These are phyloP conservation scores for Limosa lapponica DNA, from an alignment of 2,797 vertebrate genomes.

Conservation along the genomic window DNA sequence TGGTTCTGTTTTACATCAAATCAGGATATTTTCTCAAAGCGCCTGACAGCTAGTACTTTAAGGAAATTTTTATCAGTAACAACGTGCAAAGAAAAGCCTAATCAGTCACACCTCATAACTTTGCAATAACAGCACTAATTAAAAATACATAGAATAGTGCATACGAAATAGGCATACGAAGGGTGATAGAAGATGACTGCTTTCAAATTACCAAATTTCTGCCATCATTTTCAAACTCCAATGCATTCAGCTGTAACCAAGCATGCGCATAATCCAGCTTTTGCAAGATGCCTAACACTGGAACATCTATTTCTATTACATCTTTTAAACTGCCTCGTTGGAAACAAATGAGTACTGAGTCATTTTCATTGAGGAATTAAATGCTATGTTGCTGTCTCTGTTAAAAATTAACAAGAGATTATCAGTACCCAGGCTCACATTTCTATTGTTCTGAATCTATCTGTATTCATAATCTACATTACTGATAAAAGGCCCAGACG, in stretches of 20 bases:
- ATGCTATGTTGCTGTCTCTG: neutral
- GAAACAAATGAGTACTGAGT: constrained; percentile 1
- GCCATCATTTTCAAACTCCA: neutral
- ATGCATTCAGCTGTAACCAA: neutral
- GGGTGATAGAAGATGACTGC: neutral
- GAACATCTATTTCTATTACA: neutral
- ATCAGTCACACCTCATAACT: neutral
- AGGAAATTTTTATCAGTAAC: neutral
- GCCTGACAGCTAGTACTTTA: neutral
- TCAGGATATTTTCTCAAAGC: neutral
- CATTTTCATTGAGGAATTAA: constrained; percentile 16
- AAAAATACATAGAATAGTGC: neutral
- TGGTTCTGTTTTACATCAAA: neutral
- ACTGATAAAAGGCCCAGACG: constrained; percentile 26
- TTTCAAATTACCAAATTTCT: neutral
- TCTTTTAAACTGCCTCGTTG: neutral
- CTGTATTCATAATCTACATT: constrained; percentile 1
- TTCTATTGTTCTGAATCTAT: constrained; percentile 13
- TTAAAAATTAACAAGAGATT: constrained; percentile 33
- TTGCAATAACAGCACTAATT: neutral
- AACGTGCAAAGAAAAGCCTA: neutral
- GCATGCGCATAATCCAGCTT: neutral
- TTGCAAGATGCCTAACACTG: neutral
- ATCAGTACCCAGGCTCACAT: neutral
- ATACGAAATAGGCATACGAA: neutral